Evolutionary conservation across 1,140 invertebrate genomes (phyloP), one percentile per base, ranked within the genome.

Genomic region (Listronotus bonariensis): DNA sequence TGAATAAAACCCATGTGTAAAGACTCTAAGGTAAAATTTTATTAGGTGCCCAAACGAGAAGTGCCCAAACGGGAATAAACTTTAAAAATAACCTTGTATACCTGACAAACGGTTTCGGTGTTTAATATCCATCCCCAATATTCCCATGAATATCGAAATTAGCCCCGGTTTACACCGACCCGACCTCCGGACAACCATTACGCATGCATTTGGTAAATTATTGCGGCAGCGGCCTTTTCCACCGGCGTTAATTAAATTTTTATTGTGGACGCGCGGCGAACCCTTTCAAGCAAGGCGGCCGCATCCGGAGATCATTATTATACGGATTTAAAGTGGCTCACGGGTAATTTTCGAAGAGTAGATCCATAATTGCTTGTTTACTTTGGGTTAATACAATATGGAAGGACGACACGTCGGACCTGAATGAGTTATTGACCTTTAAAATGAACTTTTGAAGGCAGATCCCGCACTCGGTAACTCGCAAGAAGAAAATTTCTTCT

Each of bases 291-390:
- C 42, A 34, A 58, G 15, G 15, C 15, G 31, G 43, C 34, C 34
- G 42, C 26, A 26, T 20, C 36, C 56, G 36, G n/a, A 38, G 56
- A 58, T 58, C 36, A 58, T 58, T 58, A 58, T 58, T 58, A 34
- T 48, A 58, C 56, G 42, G 26, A 58, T 58, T 58, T 58, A 58
- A 48, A 58, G 42, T 46, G 56, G 56, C 56, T 58, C 56, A 58
- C 56, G 56, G 56, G 31, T 58, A 42, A 48, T 58, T 48, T 58
- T 36, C n/a, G 56, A 48, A 18, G 32, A 58, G 42, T 43, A 58
- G 42, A 58, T 40, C 32, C 56, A 58, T 58, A 58, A 58, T 58
- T 58, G 56, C 56, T 58, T 58, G 56, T 58, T 58, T 58, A 58
- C 56, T 36, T 58, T 58, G 56, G 15, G 56, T n/a, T 58, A 58